phyloP scores from a whole-genome alignment of 1,140 invertebrate genomes.

The Drosophila obscura region DNA sequence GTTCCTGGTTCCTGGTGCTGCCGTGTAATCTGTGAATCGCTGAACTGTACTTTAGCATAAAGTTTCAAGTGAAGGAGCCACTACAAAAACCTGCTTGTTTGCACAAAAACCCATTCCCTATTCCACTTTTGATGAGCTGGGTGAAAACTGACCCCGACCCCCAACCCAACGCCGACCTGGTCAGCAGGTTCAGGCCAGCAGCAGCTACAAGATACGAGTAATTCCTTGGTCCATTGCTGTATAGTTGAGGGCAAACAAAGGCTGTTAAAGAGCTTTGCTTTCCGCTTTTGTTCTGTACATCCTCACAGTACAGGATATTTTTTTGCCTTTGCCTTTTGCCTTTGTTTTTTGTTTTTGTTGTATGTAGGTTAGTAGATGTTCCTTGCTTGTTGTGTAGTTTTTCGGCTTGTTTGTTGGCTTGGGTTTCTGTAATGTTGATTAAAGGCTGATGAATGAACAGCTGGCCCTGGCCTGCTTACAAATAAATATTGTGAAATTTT shows the following conservation, averaged over 20 bases:
- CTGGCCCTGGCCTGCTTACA: conserved; percentile 46
- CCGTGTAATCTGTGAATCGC: conserved; percentile 71
- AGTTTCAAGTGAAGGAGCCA: conserved; percentile 64
- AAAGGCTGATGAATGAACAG: conserved; percentile 59
- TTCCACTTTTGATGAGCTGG: conserved; percentile 32
- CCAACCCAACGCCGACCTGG: conserved; percentile 35
- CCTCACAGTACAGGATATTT: conserved; percentile 36
- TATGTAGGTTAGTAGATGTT: conserved; percentile 46
- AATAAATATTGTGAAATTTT: conserved; percentile 19
- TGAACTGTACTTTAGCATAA: conserved; percentile 79
- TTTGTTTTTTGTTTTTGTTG: conserved; percentile 19
- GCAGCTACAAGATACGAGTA: conserved; percentile 41
- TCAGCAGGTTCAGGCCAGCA: conserved; percentile 46
- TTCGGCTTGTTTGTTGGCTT: conserved; percentile 27
- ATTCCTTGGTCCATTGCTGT: conserved; percentile 24
- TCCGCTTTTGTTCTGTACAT: conserved; percentile 59
- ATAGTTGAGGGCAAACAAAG: conserved; percentile 68
- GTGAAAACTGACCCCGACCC: too few relatives aligned
- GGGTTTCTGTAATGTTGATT: conserved; percentile 54
- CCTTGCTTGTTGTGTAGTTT: conserved; percentile 19
- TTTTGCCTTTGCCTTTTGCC: conserved; percentile 9
- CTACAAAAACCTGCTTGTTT: conserved; percentile 17
- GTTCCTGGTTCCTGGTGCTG: background rate
- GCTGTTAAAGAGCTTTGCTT: conserved; percentile 51
- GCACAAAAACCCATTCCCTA: background rate